phyloP scores from a whole-genome alignment of 2,113 vertebrate species.

The Rhinogobius similis region DNA sequence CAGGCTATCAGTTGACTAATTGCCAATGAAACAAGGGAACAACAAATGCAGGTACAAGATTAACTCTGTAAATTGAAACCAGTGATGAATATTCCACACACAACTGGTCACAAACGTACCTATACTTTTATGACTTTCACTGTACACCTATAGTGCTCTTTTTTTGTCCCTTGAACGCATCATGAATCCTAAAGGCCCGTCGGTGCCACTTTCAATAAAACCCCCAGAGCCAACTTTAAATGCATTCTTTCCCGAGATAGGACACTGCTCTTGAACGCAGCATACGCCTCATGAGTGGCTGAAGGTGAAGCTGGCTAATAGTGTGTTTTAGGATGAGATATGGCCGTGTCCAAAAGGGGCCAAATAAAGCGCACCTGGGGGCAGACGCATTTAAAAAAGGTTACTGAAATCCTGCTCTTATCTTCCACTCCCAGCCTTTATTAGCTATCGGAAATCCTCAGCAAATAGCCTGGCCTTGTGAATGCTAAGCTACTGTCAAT shows the following conservation, averaged over 20 bases:
- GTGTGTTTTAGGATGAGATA: slow-evolving; percentile 52
- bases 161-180: slow-evolving; percentile 14
- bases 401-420: slow-evolving; percentile 57
- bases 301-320: slow-evolving; percentile 65
- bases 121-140: not conserved
- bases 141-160: not conserved
- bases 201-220: slow-evolving; percentile 42
- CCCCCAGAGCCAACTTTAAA: slow-evolving; percentile 39
- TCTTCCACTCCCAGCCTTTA: slow-evolving; percentile 56
- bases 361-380: slow-evolving; percentile 53
- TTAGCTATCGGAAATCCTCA: slow-evolving; percentile 48
- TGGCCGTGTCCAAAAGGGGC: slow-evolving; percentile 39
- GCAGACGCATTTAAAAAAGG: slow-evolving; percentile 25
- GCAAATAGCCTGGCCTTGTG: slow-evolving; percentile 31
- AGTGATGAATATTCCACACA: not conserved
- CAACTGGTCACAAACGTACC: not conserved
- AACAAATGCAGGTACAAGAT: not conserved
- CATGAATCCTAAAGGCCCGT: slow-evolving; percentile 42
- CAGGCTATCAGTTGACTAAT: not conserved
- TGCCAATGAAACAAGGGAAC: not conserved
- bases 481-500: slow-evolving; percentile 48
- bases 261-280: slow-evolving; percentile 39
- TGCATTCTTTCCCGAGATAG: slow-evolving; percentile 36
- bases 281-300: slow-evolving; percentile 57
- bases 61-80: not conserved